These are phyloP conservation scores for Drosophila neoperkinsi DNA, from an alignment of 2,888 invertebrate genomes.

Conservation along the genomic window DNA sequence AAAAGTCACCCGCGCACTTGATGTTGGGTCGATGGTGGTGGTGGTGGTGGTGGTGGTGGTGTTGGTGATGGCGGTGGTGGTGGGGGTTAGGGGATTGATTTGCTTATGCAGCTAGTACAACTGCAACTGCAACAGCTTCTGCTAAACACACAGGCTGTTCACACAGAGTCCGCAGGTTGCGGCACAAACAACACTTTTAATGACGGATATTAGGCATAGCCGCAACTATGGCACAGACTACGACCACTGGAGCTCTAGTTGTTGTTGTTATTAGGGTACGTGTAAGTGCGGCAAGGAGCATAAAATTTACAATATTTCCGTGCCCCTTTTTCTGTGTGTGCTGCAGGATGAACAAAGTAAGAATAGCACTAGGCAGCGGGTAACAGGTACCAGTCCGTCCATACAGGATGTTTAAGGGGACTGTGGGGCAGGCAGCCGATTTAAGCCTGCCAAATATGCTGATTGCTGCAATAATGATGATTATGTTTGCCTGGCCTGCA, in stretches of 20 bases:
- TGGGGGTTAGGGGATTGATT: neutral
- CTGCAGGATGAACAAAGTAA: conserved; percentile 49
- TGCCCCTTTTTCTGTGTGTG: conserved; percentile 23
- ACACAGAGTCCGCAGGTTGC: conserved; percentile 28
- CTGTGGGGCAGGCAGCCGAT: conserved; percentile 6
- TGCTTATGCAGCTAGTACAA: neutral
- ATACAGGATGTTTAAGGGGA: neutral
- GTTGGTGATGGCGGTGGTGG: no score
- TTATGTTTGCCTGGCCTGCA: conserved; percentile 76
- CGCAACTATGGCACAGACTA: conserved; percentile 60
- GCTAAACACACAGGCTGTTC: neutral
- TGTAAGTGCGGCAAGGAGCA: conserved; percentile 31
- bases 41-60: neutral
- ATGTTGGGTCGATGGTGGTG: neutral
- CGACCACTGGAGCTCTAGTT: conserved; percentile 10
- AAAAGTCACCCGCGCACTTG: conserved; percentile 59
- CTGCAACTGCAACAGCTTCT: neutral
- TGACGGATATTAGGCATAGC: conserved; percentile 77
- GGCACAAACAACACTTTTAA: conserved; percentile 72
- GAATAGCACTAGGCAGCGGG: conserved; percentile 11
- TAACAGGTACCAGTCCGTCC: conserved; percentile 8
- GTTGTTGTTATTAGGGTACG: neutral
- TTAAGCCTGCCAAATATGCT: conserved; percentile 76
- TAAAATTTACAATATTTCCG: conserved; percentile 69
- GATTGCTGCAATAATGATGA: conserved; percentile 78